Conservation (phyloP, 2,888 invertebrate genomes). For the Nemoura dubitans region DNA sequence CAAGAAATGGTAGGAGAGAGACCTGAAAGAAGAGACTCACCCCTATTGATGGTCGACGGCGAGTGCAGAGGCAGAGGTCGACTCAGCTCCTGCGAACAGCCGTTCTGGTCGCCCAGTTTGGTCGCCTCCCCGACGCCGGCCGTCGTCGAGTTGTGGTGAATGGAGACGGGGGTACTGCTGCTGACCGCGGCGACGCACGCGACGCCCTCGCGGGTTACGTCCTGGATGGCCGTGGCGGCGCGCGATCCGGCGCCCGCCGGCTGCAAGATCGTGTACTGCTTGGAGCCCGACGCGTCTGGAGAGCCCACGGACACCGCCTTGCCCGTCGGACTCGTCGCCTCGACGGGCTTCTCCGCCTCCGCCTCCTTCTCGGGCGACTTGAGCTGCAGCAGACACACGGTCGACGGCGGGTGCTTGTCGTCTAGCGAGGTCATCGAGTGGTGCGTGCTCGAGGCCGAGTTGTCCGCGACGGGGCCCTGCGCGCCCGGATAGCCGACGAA, state of each 20-base stretch:
- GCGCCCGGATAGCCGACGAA: slow-evolving; percentile 75
- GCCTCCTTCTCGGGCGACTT: slow-evolving; percentile 57
- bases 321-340: slow-evolving; percentile 57
- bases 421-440: slow-evolving; percentile 50
- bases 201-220: slow-evolving; percentile 74
- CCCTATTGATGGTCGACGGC: slow-evolving; percentile 80
- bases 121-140: slow-evolving; percentile 36
- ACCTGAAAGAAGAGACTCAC: slow-evolving; percentile 63
- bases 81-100: slow-evolving; percentile 29
- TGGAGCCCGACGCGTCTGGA: slow-evolving; percentile 63
- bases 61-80: slow-evolving; percentile 62
- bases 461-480: slow-evolving; percentile 34
- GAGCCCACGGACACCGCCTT: slow-evolving; percentile 46
- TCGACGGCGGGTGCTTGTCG: slow-evolving; percentile 58
- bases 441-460: slow-evolving; percentile 23
- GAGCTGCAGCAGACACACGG: slow-evolving; percentile 61
- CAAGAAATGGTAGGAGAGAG: neutral
- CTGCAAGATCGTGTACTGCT: slow-evolving; percentile 88
- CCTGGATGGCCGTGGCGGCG: slow-evolving; percentile 83
- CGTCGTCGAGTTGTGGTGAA: neutral
- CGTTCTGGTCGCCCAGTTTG: slow-evolving; percentile 44
- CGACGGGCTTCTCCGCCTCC: slow-evolving; percentile 62
- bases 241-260: slow-evolving; percentile 83
- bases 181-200: slow-evolving; percentile 67
- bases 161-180: slow-evolving; percentile 21